Conservation (phyloP, 2,113 vertebrate genomes). For the Mionectes macconnelli region DNA sequence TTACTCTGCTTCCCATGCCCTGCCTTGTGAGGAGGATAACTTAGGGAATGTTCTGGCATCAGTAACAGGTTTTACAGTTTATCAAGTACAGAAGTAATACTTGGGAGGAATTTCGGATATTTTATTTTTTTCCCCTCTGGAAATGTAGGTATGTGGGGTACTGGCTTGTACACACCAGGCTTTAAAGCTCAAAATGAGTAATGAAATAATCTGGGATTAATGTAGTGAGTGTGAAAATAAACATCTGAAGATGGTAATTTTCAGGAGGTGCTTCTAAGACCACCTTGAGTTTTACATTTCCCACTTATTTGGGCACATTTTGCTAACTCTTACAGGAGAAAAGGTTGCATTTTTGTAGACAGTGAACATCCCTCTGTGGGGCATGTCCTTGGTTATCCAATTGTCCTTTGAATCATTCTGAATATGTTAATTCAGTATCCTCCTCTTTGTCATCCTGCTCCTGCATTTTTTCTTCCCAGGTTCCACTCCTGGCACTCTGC, state of each 20-base stretch:
- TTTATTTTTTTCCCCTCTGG: neutral
- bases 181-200: slow-evolving; percentile 23
- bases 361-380: neutral
- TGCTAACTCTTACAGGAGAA: neutral
- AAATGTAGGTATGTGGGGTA: slow-evolving; percentile 26
- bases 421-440: slow-evolving; percentile 53
- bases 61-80: slow-evolving; percentile 2
- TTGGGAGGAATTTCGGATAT: slow-evolving; percentile 35
- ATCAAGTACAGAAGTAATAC: slow-evolving; percentile 16
- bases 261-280: neutral
- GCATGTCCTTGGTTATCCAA: neutral
- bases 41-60: neutral
- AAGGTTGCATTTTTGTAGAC: neutral
- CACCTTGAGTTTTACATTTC: neutral
- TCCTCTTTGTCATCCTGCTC: slow-evolving; percentile 18
- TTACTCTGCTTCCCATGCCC: neutral
- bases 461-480: neutral
- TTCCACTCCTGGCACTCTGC: slow-evolving; percentile 59
- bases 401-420: slow-evolving; percentile 57
- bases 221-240: neutral
- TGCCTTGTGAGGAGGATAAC: neutral
- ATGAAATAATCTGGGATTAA: neutral
- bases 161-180: neutral
- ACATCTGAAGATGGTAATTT: neutral
- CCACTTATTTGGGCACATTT: neutral